Evolutionary conservation across 1,140 invertebrate genomes (phyloP).

Genomic region (Pseudomyrmex concolor): DNA sequence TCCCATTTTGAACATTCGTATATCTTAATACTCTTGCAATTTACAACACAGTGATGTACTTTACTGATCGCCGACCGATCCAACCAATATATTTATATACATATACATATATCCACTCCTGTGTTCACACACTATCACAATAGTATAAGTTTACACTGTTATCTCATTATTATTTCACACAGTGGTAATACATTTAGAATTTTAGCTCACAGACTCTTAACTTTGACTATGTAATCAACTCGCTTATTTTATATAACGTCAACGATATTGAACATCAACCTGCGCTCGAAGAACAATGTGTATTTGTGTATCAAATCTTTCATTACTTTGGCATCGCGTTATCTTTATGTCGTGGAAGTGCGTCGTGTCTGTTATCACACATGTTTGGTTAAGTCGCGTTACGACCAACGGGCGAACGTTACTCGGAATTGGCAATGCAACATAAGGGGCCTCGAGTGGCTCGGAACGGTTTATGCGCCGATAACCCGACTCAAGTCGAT

Average conservation of each 20-base stretch:
- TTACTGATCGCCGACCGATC: neutral
- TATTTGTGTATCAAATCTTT: neutral
- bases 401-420: neutral
- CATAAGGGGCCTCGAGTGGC: slow-evolving; percentile 26
- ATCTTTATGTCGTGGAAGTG: neutral
- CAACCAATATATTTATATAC: no score
- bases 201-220: neutral
- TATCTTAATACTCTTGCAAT: slow-evolving; percentile 20
- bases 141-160: no score
- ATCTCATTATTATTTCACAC: neutral
- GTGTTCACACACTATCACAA: neutral
- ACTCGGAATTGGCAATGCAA: slow-evolving; percentile 46
- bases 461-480: slow-evolving; percentile 46
- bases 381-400: neutral
- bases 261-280: slow-evolving; percentile 1
- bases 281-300: neutral
- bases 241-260: slow-evolving; percentile 1
- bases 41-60: slow-evolving; percentile 8
- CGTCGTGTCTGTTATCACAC: neutral
- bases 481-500: slow-evolving; percentile 66
- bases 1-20: slow-evolving; percentile 12
- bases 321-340: neutral
- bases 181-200: neutral
- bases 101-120: neutral
- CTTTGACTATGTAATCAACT: slow-evolving; percentile 1